phyloP scores from a whole-genome alignment of 2,797 vertebrate species.

The Anableps anableps region DNA sequence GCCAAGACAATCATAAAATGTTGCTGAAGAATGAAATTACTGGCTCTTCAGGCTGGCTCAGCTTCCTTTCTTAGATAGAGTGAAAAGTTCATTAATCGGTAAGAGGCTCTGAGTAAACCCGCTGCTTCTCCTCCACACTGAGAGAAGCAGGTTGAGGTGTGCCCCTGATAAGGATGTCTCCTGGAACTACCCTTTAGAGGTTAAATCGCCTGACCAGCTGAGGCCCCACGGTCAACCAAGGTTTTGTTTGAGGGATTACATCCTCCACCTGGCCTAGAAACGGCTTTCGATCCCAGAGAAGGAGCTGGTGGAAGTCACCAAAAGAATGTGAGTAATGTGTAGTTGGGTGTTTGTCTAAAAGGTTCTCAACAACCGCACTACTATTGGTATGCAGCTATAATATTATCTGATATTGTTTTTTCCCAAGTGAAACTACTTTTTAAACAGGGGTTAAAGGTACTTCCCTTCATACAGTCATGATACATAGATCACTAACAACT shows the following conservation, averaged over 20 bases:
- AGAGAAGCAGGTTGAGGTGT: conserved; percentile 9
- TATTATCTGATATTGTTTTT: no score
- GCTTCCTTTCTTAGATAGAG: background rate
- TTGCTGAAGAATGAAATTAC: conserved; percentile 6
- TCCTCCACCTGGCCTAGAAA: conserved; percentile 9
- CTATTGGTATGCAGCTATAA: no score
- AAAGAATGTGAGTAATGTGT: background rate
- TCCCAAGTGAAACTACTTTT: no score
- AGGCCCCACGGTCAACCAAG: conserved; percentile 8
- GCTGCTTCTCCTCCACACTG: background rate
- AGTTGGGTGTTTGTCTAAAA: background rate
- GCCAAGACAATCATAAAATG: conserved; percentile 7
- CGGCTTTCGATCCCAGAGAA: background rate
- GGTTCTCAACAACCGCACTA: background rate
- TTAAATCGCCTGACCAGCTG: conserved; percentile 24
- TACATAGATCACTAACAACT: no score
- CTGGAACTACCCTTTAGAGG: conserved; percentile 6
- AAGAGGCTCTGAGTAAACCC: background rate
- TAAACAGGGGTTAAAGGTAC: no score
- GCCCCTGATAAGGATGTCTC: conserved; percentile 8
- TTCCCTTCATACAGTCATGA: no score
- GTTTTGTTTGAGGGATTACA: conserved; percentile 20
- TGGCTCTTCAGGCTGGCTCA: background rate
- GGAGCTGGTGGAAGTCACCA: background rate
- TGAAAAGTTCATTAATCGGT: background rate